These are phyloP conservation scores for Temnothorax unifasciatus DNA, from an alignment of 2,888 invertebrate genomes.

Conservation along the genomic window DNA sequence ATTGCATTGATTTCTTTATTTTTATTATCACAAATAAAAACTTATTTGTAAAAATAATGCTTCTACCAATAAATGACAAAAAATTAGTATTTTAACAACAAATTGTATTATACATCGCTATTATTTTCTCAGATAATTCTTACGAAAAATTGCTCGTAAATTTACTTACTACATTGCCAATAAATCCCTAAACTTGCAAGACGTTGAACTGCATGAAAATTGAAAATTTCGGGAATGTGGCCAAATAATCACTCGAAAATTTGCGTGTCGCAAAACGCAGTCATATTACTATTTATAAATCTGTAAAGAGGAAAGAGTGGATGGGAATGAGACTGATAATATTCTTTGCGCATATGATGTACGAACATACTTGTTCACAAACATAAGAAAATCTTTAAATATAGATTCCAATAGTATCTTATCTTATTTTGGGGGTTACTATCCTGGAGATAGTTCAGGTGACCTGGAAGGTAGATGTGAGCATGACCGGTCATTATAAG, in stretches of 20 bases:
- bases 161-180: conserved; percentile 32
- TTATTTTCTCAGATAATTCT: background rate
- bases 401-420: background rate
- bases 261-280: conserved; percentile 30
- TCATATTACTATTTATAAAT: conserved; percentile 39
- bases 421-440: background rate
- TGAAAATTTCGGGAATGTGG: conserved; percentile 57
- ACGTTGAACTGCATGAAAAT: conserved; percentile 38
- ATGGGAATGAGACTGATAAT: background rate
- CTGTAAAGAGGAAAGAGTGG: background rate
- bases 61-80: background rate
- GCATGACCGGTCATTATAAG: background rate
- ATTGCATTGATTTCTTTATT: background rate
- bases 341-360: background rate
- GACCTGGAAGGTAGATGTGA: background rate
- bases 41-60: background rate
- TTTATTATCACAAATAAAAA: background rate
- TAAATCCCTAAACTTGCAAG: conserved; percentile 56
- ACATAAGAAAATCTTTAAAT: background rate
- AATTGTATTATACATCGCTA: background rate
- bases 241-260: conserved; percentile 61
- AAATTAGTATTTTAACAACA: background rate
- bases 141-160: background rate
- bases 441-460: background rate
- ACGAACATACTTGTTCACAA: background rate